A percentile compares a stretch with the other conserved stretches of the same genome.
phyloP scores from a whole-genome alignment of 2,888 invertebrate species.

The Acleris literana region DNA sequence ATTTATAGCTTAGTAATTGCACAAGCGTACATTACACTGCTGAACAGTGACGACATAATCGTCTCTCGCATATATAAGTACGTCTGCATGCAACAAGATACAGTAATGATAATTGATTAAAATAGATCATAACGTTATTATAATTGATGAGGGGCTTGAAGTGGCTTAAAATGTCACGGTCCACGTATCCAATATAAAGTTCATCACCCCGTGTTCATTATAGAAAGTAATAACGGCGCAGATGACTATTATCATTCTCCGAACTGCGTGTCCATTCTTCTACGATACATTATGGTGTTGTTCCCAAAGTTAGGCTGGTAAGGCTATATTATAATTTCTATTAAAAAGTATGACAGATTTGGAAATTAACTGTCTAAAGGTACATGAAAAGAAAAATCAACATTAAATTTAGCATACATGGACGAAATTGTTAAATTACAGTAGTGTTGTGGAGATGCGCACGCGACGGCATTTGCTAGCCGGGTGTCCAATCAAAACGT shows the following conservation, averaged over 20 bases:
- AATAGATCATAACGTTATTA: slow-evolving; percentile 61
- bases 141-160: slow-evolving; percentile 65
- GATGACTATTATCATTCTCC: slow-evolving; percentile 77
- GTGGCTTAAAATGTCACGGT: slow-evolving; percentile 73
- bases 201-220: slow-evolving; percentile 78
- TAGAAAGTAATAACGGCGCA: slow-evolving; percentile 71
- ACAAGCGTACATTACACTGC: slow-evolving; percentile 11
- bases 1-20: slow-evolving; percentile 30
- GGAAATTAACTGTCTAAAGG: background rate
- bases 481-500: slow-evolving; percentile 78
- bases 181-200: slow-evolving; percentile 70
- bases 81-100: slow-evolving; percentile 29
- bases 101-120: slow-evolving; percentile 39
- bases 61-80: slow-evolving; percentile 23
- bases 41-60: slow-evolving; percentile 30
- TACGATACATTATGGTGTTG: slow-evolving; percentile 42
- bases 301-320: background rate
- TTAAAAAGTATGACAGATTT: background rate
- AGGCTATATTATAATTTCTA: background rate
- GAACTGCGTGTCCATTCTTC: slow-evolving; percentile 63
- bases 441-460: slow-evolving; percentile 41
- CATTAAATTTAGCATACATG: background rate
- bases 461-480: slow-evolving; percentile 51
- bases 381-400: background rate
- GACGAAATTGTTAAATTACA: slow-evolving; percentile 11